Percentiles rank a stretch among this genome's conserved stretches.
Conservation (phyloP, 2,113 vertebrate species). For the Ellobius talpinus region DNA sequence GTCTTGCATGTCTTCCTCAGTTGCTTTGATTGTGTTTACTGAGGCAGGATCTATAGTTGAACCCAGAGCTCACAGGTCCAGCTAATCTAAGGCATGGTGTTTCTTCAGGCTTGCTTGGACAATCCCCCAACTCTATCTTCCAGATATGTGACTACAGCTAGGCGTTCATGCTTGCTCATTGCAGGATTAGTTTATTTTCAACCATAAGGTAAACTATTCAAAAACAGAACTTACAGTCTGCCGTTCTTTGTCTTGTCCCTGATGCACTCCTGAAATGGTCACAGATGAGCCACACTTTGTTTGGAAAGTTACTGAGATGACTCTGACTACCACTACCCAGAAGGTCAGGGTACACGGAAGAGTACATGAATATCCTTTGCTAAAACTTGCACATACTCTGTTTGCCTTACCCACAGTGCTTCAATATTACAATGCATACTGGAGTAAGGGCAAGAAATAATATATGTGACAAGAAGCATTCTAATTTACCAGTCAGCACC, state of each 20-base stretch:
- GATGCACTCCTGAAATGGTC: background rate
- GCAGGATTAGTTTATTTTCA: background rate
- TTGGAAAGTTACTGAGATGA: background rate
- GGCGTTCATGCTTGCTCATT: too few species aligned
- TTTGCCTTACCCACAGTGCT: background rate
- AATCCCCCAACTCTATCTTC: background rate
- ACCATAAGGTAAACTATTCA: background rate
- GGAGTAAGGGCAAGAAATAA: constrained; percentile 52
- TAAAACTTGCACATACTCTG: background rate
- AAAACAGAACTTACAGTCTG: background rate
- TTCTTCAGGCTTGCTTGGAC: background rate
- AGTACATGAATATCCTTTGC: background rate
- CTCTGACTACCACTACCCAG: background rate
- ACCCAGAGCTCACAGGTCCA: background rate
- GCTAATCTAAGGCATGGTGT: background rate
- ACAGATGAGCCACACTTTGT: background rate
- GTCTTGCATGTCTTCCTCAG: background rate
- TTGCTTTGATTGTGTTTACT: background rate
- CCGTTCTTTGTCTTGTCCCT: background rate
- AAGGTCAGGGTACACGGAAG: background rate
- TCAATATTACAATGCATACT: background rate
- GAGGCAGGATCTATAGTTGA: background rate
- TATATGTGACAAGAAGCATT: constrained; percentile 52
- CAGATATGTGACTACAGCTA: too few species aligned
- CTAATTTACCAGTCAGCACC: constrained; percentile 57